phyloP scores from a whole-genome alignment of 2,888 invertebrate species.

The Mesochorus sp. region DNA sequence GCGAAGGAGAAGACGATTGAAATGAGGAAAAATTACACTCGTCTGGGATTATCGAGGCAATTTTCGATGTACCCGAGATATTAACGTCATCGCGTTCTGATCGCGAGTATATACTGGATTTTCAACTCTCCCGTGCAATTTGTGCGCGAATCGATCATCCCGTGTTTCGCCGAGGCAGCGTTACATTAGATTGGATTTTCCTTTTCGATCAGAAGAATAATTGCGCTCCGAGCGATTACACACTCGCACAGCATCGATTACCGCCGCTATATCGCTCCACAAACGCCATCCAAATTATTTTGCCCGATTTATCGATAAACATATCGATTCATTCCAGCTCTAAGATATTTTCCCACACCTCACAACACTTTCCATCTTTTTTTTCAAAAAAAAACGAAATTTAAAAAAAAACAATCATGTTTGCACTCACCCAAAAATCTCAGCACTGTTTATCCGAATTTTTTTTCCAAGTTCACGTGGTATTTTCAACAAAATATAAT shows the following conservation, averaged over 20 bases:
- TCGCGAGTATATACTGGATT: conserved; percentile 52
- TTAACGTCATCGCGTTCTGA: conserved; percentile 39
- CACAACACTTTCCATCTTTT: background rate
- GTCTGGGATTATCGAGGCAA: conserved; percentile 49
- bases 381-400: conserved; percentile 5
- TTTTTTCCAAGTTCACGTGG: background rate
- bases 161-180: conserved; percentile 10
- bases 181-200: conserved; percentile 29
- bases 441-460: conserved; percentile 54
- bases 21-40: conserved; percentile 49
- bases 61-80: conserved; percentile 52
- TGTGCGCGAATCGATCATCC: conserved; percentile 48
- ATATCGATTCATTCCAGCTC: conserved; percentile 10
- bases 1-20: conserved; percentile 31
- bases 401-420: background rate
- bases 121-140: conserved; percentile 50
- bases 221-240: conserved; percentile 23
- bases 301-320: background rate
- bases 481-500: conserved; percentile 20
- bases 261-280: conserved; percentile 2
- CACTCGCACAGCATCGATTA: conserved; percentile 18
- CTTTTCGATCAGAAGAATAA: conserved; percentile 38
- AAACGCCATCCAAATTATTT: background rate
- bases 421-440: conserved; percentile 57
- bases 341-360: background rate